These are phyloP conservation scores for Orgyia antiqua DNA, from an alignment of 2,888 invertebrate genomes.

Conservation along the genomic window DNA sequence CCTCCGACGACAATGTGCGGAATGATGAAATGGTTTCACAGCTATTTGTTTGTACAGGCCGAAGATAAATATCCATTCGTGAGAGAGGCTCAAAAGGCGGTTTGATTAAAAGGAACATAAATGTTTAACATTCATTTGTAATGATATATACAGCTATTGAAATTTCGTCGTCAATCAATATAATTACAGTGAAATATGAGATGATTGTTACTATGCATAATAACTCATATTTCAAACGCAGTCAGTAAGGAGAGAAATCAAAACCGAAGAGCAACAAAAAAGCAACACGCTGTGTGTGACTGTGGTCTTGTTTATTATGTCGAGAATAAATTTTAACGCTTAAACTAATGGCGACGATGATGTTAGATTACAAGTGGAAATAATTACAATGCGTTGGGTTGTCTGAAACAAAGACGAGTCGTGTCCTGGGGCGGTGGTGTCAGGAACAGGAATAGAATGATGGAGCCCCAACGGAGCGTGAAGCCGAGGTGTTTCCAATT, in stretches of 20 bases:
- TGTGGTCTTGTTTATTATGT: neutral
- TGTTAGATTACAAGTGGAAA: constrained; percentile 54
- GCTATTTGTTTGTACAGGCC: constrained; percentile 62
- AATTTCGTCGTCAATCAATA: constrained; percentile 29
- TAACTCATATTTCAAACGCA: constrained; percentile 24
- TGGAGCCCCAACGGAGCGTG: constrained; percentile 41
- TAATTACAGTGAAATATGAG: constrained; percentile 30
- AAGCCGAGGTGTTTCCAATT: constrained; percentile 66
- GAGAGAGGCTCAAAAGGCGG: constrained; percentile 39
- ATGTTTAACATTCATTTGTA: constrained; percentile 31
- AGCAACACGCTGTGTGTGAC: constrained; percentile 12
- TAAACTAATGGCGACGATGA: constrained; percentile 43
- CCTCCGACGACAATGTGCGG: constrained; percentile 46
- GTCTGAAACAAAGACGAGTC: constrained; percentile 58
- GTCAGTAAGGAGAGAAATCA: constrained; percentile 16
- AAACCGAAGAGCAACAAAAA: constrained; percentile 14
- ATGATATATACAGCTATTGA: constrained; percentile 38
- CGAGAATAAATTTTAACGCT: neutral
- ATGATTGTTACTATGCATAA: constrained; percentile 19
- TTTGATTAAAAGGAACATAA: constrained; percentile 40
- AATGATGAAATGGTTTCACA: constrained; percentile 64
- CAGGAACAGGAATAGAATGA: constrained; percentile 67
- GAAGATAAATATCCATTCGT: constrained; percentile 52
- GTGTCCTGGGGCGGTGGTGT: constrained; percentile 47
- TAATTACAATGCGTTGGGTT: constrained; percentile 60